Evolutionary conservation across 1,140 invertebrate genomes (phyloP).

Genomic region (Listronotus oregonensis): DNA sequence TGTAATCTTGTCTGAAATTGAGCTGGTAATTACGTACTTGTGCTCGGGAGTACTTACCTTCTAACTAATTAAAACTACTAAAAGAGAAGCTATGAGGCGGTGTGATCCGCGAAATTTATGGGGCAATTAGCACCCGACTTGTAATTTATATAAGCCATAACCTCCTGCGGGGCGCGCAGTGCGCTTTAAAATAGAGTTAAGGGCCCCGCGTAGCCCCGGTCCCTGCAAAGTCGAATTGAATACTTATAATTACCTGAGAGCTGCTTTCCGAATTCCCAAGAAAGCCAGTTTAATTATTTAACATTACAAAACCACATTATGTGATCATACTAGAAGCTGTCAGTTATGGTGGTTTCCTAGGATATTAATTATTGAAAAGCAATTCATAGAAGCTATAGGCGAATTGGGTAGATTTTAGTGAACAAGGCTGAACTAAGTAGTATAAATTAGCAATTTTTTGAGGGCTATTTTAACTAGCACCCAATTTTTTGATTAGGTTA

Average conservation of each 20-base stretch:
- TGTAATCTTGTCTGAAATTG: slow-evolving; percentile 24
- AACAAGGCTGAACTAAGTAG: too few relatives aligned
- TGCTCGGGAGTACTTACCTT: slow-evolving; percentile 46
- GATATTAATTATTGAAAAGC: too few relatives aligned
- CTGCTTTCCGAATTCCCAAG: too few relatives aligned
- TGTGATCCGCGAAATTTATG: slow-evolving; percentile 44
- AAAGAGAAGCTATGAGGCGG: slow-evolving; percentile 41
- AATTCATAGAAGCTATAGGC: too few relatives aligned
- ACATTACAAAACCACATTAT: too few relatives aligned
- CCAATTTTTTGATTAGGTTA: too few relatives aligned
- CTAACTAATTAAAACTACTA: slow-evolving; percentile 52
- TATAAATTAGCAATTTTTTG: too few relatives aligned
- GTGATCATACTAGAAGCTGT: too few relatives aligned
- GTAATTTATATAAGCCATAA: slow-evolving; percentile 50
- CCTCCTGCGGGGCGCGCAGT: slow-evolving; percentile 30
- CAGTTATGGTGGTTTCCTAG: too few relatives aligned
- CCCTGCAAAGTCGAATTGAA: background rate
- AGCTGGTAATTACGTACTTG: slow-evolving; percentile 40
- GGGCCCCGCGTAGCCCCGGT: background rate
- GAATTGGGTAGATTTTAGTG: too few relatives aligned
- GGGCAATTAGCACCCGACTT: slow-evolving; percentile 50
- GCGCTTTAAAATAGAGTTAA: background rate
- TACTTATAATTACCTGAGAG: background rate
- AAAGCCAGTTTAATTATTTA: too few relatives aligned
- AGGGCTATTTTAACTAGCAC: too few relatives aligned